Percentiles rank a stretch among this genome's conserved stretches.
These are phyloP conservation scores for Thaumatotibia leucotreta DNA, from an alignment of 1,140 invertebrate species.

Conservation along the genomic window DNA sequence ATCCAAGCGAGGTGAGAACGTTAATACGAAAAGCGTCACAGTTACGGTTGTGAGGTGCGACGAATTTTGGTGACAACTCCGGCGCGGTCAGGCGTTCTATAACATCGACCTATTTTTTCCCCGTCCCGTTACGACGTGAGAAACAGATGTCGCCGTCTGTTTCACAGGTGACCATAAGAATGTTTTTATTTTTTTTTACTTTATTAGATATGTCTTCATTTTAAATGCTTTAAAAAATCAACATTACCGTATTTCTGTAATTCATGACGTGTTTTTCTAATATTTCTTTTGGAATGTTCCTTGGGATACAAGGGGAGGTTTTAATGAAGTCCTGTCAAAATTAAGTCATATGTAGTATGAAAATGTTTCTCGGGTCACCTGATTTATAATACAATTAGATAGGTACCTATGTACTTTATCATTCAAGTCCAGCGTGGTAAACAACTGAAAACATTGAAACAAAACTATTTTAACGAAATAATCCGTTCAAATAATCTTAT, in stretches of 20 bases:
- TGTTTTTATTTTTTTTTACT: not conserved
- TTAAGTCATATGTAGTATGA: too few species aligned
- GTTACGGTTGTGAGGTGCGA: slow-evolving; percentile 14
- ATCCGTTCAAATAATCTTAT: too few species aligned
- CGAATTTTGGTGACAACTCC: slow-evolving; percentile 16
- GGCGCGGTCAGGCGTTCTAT: slow-evolving; percentile 7
- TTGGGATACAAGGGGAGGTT: too few species aligned
- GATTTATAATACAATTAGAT: too few species aligned
- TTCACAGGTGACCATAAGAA: not conserved
- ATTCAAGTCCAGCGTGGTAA: too few species aligned
- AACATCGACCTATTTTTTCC: slow-evolving; percentile 7
- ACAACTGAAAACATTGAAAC: too few species aligned
- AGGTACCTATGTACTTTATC: too few species aligned
- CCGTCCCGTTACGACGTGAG: slow-evolving; percentile 13
- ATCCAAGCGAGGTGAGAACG: slow-evolving; percentile 3
- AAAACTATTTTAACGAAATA: too few species aligned
- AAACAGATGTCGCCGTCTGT: not conserved
- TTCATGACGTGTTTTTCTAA: too few species aligned
- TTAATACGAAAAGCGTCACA: slow-evolving; percentile 12
- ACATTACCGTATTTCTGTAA: not conserved
- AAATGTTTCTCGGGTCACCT: too few species aligned
- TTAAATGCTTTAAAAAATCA: not conserved
- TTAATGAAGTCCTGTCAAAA: too few species aligned
- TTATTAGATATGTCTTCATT: not conserved
- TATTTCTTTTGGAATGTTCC: too few species aligned